Percentiles rank a stretch among this genome's conserved stretches.
Conservation (phyloP, 2,113 vertebrate genomes). For the Cyprinodon tularosa region DNA sequence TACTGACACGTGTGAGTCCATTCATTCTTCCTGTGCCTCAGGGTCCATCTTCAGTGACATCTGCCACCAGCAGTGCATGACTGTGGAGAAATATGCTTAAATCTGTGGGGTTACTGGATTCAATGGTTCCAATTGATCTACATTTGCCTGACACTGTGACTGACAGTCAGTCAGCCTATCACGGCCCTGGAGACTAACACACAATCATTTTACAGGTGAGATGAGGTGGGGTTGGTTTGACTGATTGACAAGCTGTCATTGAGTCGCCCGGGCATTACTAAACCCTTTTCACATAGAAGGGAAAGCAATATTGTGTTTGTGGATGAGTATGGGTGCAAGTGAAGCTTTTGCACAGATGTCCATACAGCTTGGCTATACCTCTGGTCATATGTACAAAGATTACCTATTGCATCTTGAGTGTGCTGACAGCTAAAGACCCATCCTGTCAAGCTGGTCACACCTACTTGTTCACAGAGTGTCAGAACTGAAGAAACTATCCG, state of each 20-base stretch:
- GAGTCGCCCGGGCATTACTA: constrained; percentile 67
- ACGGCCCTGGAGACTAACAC: constrained; percentile 71
- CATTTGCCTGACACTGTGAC: constrained; percentile 72
- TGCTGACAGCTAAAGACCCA: constrained; percentile 70
- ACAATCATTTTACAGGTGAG: constrained; percentile 77
- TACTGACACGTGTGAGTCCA: constrained; percentile 25
- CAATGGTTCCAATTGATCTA: constrained; percentile 72
- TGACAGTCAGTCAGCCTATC: constrained; percentile 79
- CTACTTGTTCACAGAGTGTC: constrained; percentile 52
- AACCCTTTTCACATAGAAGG: constrained; percentile 46
- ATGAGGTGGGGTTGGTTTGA: constrained; percentile 67
- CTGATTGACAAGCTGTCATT: constrained; percentile 75
- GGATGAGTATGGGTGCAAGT: constrained; percentile 15
- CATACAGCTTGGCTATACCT: constrained; percentile 32
- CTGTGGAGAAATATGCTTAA: constrained; percentile 70
- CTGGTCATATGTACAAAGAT: constrained; percentile 62
- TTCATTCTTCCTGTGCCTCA: constrained; percentile 21
- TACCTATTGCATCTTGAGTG: constrained; percentile 60
- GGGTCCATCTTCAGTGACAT: constrained; percentile 67
- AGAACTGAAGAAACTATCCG: constrained; percentile 59
- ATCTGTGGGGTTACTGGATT: constrained; percentile 53
- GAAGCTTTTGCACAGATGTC: constrained; percentile 29
- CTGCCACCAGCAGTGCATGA: constrained; percentile 73
- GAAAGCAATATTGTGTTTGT: constrained; percentile 53
- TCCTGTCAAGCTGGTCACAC: constrained; percentile 57